phyloP scores from a whole-genome alignment of 2,113 vertebrate species.

The Myiagra hebetior region DNA sequence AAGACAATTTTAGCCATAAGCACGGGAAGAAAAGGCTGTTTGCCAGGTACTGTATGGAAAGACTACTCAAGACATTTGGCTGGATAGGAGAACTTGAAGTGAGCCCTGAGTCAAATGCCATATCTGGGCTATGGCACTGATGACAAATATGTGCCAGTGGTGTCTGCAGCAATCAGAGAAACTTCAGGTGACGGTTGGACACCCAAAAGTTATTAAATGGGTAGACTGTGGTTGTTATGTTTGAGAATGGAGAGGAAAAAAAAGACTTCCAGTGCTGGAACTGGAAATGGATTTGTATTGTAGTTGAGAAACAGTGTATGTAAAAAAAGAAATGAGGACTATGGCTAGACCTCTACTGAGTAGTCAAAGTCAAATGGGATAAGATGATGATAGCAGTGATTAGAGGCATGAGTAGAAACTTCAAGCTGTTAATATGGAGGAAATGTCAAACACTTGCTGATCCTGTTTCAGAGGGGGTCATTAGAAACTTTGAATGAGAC shows the following conservation, averaged over 20 bases:
- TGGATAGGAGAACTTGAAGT: background rate
- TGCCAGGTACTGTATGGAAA: background rate
- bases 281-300: background rate
- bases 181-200: background rate
- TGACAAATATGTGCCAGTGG: rapidly evolving
- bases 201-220: background rate
- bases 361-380: background rate
- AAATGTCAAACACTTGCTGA: background rate
- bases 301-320: background rate
- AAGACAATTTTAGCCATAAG: background rate
- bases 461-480: background rate
- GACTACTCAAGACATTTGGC: background rate
- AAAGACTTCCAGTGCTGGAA: background rate
- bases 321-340: background rate
- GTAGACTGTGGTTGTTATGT: background rate
- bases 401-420: background rate
- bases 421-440: background rate
- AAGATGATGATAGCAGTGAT: background rate
- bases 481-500: background rate
- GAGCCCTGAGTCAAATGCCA: background rate
- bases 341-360: background rate
- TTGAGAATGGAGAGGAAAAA: background rate
- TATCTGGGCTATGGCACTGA: rapidly evolving
- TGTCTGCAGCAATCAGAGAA: background rate
- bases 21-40: background rate